Base-by-base conservation (phyloP, 1,140 invertebrate genomes). In the Eriosoma lanigerum region DNA sequence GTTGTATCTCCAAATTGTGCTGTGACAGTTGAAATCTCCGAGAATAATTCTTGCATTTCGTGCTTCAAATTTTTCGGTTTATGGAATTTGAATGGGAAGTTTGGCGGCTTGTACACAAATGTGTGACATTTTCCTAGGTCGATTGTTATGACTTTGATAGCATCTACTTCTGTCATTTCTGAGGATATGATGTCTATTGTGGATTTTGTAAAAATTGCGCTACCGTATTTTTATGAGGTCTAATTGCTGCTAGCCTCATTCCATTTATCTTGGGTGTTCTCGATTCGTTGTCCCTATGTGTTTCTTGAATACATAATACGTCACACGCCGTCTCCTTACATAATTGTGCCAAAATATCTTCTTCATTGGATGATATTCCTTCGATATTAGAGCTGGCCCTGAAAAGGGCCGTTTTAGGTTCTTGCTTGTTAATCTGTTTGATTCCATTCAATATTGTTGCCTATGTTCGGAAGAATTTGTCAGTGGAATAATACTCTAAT, bases 1-100 rank as follows among this genome's bases (percentile, higher is more conserved):
- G 21, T 46, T 58, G 44, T 81, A 81, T 60, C 38, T 72, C 81
- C 68, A 81, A 44, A 4, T 46, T 19, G 38, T 52, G 21, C 70
- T 75, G 26, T 81, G 81, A 48, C 81, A 81, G 38, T 68, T 68
- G 1, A 48, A 68, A 68, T n/a, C n/a, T n/a, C n/a, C n/a, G n/a
- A 68, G 4, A 19, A 76, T 48, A 21, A 73, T 58, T 81, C 66
- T 72, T 48, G 19, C 21, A 13, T 62, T 76, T 2, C 32, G 26
- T 26, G 54, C n/a, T 29, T 8, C n/a, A 52, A 76, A 81, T 19
- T 81, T 81, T 5, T 12, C 48, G 58, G 70, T 44, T 81, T 38
- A 48, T 64, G n/a, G 26, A 81, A 72, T 29, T 24, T 50, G 46
- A 81, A 81, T 15, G 24, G 5, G 24, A n/a, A 24, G 46, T 48